A percentile compares a stretch with the other conserved stretches of the same genome.
phyloP scores from a whole-genome alignment of 2,888 invertebrate species.

The Drosophila acutilabella region DNA sequence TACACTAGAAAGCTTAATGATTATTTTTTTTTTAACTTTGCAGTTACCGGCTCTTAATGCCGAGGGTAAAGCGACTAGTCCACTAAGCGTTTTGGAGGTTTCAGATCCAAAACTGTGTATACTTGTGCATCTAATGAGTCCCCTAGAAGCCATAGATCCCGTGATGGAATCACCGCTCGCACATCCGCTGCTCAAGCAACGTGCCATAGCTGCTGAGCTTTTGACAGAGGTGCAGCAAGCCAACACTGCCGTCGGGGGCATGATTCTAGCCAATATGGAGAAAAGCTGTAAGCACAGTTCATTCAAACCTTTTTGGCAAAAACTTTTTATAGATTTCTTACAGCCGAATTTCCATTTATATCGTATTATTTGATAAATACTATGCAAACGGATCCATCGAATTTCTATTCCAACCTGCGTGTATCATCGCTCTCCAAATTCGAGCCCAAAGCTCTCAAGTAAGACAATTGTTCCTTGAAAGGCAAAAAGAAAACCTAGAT shows the following conservation, averaged over 20 bases:
- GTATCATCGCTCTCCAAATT: constrained; percentile 93
- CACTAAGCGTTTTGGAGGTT: constrained; percentile 91
- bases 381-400: constrained; percentile 92
- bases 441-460: constrained; percentile 90
- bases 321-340: constrained; percentile 55
- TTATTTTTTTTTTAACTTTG: neutral
- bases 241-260: constrained; percentile 91
- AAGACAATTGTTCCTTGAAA: constrained; percentile 40
- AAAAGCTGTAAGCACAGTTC: constrained; percentile 87
- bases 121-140: constrained; percentile 95
- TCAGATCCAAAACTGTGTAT: constrained; percentile 96
- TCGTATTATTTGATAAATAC: constrained; percentile 96
- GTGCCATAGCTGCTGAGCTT: constrained; percentile 91
- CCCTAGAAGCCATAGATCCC: constrained; percentile 93
- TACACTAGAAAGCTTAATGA: neutral
- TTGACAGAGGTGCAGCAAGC: constrained; percentile 89
- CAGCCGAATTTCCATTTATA: constrained; percentile 96
- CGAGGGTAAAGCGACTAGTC: constrained; percentile 86
- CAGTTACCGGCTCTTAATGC: constrained; percentile 89
- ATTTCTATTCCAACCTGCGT: constrained; percentile 94
- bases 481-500: no score
- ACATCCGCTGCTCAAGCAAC: constrained; percentile 92
- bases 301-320: no score
- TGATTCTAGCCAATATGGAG: constrained; percentile 96
- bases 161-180: constrained; percentile 93